Conservation (phyloP, 1,140 invertebrate genomes). For the Liolophura sinensis region DNA sequence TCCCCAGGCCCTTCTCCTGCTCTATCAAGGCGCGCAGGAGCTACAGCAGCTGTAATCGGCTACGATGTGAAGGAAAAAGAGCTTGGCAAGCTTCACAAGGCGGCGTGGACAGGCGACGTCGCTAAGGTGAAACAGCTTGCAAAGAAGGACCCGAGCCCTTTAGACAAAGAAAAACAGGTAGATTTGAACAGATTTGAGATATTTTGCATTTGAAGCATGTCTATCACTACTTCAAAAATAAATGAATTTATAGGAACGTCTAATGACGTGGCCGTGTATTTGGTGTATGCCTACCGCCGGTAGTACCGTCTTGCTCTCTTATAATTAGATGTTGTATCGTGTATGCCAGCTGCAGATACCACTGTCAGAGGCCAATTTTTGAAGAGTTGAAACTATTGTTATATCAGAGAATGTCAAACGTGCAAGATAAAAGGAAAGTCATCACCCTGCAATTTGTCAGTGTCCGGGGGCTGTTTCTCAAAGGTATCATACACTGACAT, state of each 20-base stretch:
- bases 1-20: slow-evolving; percentile 10
- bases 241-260: background rate
- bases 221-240: background rate
- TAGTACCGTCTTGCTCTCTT: no score
- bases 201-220: background rate
- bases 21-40: slow-evolving; percentile 23
- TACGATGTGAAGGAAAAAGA: slow-evolving; percentile 48
- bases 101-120: slow-evolving; percentile 42
- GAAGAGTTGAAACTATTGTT: no score
- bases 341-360: no score
- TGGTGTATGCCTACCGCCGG: no score
- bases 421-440: no score
- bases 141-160: slow-evolving; percentile 42
- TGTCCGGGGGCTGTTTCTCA: no score
- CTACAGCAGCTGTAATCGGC: slow-evolving; percentile 21
- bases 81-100: slow-evolving; percentile 47
- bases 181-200: background rate
- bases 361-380: no score
- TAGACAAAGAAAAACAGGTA: slow-evolving; percentile 53
- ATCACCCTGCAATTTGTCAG: no score
- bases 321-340: no score
- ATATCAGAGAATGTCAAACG: no score
- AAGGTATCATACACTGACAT: no score
- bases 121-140: slow-evolving; percentile 46
- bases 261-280: no score